Evolutionary conservation across 2,888 invertebrate genomes (phyloP), one percentile per base, ranked within the genome.

Genomic region (Cordilura impudica): DNA sequence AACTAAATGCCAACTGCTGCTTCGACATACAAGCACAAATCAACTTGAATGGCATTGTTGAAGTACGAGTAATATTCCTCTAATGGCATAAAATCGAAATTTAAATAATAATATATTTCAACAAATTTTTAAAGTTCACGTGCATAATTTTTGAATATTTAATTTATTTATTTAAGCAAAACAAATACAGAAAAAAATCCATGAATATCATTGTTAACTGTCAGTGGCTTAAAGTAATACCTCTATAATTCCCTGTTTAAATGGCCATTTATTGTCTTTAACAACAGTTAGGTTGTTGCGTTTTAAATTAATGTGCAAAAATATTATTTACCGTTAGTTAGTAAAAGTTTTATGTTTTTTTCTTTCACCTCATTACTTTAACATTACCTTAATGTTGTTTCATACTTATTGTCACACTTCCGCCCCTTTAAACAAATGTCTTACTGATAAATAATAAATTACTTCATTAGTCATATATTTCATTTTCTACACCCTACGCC

Each of bases 401-500:
- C 49, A 31, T 12, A 29, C 19, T 39, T 12, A n/a, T 18, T 54
- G n/a, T 29, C 45, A 31, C 19, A 67, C 54, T 54, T 67, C 67
- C 67, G 67, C 29, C 19, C 29, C 26, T 12, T 19, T 54, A 19
- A 29, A 18, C 14, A 67, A 54, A 54, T 12, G 14, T 35, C 5
- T 35, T 14, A 21, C 26, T 18, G 45, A 45, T 53, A 45, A 31
- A 21, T 54, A 45, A 67, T 29, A 56, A 45, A 54, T 16, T 31
- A 29, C 26, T 67, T 54, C 19, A 10, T 54, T 29, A 39, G 14
- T 39, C 66, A 66, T 23, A 53, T 23, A 53, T 12, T 18, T 1
- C 10, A 16, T 49, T 29, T n/a, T n/a, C n/a, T n/a, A n/a, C n/a
- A n/a, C n/a, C n/a, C n/a, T n/a, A n/a, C n/a, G n/a, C n/a, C n/a